Percentiles rank a stretch among this genome's conserved stretches.
These are phyloP conservation scores for Chelmon rostratus DNA, from an alignment of 2,797 vertebrate genomes.

Conservation along the genomic window DNA sequence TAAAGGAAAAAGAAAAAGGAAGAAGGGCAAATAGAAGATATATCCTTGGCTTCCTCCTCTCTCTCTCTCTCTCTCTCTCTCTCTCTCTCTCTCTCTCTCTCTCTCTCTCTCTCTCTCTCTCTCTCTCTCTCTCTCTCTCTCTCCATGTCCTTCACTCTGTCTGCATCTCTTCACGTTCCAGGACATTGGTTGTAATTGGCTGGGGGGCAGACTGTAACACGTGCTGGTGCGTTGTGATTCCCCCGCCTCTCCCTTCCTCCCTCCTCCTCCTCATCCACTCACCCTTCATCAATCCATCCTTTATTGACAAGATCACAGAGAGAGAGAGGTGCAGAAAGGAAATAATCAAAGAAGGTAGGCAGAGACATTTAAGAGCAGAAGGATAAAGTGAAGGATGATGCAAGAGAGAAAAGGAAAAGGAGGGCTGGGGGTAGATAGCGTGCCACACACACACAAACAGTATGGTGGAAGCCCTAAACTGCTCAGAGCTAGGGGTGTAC, in stretches of 20 bases:
- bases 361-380: slow-evolving; percentile 33
- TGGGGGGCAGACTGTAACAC: slow-evolving; percentile 71
- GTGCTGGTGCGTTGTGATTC: slow-evolving; percentile 80
- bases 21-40: slow-evolving; percentile 14
- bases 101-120: slow-evolving; percentile 12
- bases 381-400: slow-evolving; percentile 13
- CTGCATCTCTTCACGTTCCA: slow-evolving; percentile 42
- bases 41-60: background rate
- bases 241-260: slow-evolving; percentile 14
- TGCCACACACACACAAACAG: slow-evolving; percentile 3
- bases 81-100: background rate
- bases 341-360: slow-evolving; percentile 34
- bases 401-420: background rate
- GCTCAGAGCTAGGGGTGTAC: slow-evolving; percentile 25
- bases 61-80: background rate
- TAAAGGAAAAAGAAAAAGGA: slow-evolving; percentile 26
- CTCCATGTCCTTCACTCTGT: slow-evolving; percentile 27
- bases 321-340: slow-evolving; percentile 8
- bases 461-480: slow-evolving; percentile 12
- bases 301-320: slow-evolving; percentile 33
- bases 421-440: slow-evolving; percentile 10
- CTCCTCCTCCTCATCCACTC: slow-evolving; percentile 19
- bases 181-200: slow-evolving; percentile 75
- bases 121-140: background rate
- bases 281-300: slow-evolving; percentile 43